A percentile compares a stretch with the other conserved stretches of the same genome.
Evolutionary conservation across 2,797 vertebrate species (phyloP).

Genomic region (Caiman crocodilus): DNA sequence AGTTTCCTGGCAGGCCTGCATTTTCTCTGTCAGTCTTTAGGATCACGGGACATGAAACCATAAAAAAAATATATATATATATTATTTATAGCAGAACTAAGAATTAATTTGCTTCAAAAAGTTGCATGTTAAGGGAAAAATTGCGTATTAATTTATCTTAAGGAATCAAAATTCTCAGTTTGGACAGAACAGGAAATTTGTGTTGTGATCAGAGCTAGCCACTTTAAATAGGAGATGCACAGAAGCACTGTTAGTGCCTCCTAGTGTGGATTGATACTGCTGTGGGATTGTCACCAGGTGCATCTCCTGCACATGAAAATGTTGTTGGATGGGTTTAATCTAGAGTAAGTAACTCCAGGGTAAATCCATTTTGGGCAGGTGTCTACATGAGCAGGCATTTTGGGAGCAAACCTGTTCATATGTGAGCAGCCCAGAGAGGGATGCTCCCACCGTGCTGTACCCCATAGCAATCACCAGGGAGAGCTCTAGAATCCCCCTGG

Average conservation of each 20-base stretch:
- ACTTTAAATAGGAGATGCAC: neutral
- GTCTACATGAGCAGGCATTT: too few relatives aligned
- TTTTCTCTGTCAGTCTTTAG: neutral
- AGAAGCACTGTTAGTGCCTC: neutral
- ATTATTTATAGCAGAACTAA: neutral
- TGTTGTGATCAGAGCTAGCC: neutral
- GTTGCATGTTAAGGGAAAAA: neutral
- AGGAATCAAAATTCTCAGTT: neutral
- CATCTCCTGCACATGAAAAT: too few relatives aligned
- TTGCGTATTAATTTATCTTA: neutral
- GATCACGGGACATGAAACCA: neutral
- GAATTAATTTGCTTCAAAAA: neutral
- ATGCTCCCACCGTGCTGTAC: too few relatives aligned
- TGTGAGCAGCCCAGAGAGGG: too few relatives aligned
- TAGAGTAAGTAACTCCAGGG: too few relatives aligned
- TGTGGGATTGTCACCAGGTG: too few relatives aligned
- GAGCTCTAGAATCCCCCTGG: too few relatives aligned
- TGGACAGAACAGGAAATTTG: neutral
- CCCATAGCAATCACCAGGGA: too few relatives aligned
- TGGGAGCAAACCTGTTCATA: too few relatives aligned
- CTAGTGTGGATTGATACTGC: too few relatives aligned
- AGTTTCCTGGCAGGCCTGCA: neutral
- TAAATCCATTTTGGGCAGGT: too few relatives aligned
- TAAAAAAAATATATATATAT: neutral
- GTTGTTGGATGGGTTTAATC: too few relatives aligned